These are phyloP conservation scores for Chrysolina americana DNA, from an alignment of 2,888 invertebrate genomes.

Conservation along the genomic window DNA sequence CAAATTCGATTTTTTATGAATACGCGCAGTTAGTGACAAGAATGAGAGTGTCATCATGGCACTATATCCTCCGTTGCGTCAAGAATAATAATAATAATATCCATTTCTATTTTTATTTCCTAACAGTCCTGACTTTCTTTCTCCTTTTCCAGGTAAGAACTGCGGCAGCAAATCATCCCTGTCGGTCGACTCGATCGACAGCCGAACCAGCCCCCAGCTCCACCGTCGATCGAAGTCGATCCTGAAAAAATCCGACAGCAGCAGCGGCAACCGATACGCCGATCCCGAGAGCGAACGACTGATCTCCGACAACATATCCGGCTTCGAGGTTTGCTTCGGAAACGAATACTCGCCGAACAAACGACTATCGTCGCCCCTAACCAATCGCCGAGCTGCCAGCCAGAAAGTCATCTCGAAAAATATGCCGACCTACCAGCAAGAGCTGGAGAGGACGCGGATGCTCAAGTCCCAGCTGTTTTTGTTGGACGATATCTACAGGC, in stretches of 20 bases:
- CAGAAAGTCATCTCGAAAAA: constrained; percentile 58
- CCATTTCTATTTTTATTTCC: too few relatives aligned
- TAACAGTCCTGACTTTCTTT: background rate
- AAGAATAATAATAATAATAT: too few relatives aligned
- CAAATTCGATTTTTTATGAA: too few relatives aligned
- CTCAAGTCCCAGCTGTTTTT: constrained; percentile 68
- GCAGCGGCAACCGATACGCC: constrained; percentile 68
- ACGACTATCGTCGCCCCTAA: constrained; percentile 65
- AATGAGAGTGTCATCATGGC: too few relatives aligned
- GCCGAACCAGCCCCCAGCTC: constrained; percentile 74
- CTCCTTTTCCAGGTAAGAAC: constrained; percentile 69
- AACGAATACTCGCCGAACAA: constrained; percentile 67
- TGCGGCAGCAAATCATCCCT: constrained; percentile 78
- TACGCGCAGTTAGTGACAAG: too few relatives aligned
- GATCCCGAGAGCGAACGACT: constrained; percentile 85
- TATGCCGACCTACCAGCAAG: constrained; percentile 59
- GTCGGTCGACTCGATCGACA: constrained; percentile 80
- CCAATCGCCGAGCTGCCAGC: constrained; percentile 57
- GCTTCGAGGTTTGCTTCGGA: constrained; percentile 71
- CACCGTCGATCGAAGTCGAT: constrained; percentile 83
- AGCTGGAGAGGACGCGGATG: constrained; percentile 62
- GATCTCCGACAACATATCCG: constrained; percentile 78
- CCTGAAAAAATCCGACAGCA: constrained; percentile 81
- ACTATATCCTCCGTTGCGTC: too few relatives aligned
- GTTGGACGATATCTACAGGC: constrained; percentile 65